Evolutionary conservation across 2,113 vertebrate genomes (phyloP).

Genomic region (Tachycineta bicolor): DNA sequence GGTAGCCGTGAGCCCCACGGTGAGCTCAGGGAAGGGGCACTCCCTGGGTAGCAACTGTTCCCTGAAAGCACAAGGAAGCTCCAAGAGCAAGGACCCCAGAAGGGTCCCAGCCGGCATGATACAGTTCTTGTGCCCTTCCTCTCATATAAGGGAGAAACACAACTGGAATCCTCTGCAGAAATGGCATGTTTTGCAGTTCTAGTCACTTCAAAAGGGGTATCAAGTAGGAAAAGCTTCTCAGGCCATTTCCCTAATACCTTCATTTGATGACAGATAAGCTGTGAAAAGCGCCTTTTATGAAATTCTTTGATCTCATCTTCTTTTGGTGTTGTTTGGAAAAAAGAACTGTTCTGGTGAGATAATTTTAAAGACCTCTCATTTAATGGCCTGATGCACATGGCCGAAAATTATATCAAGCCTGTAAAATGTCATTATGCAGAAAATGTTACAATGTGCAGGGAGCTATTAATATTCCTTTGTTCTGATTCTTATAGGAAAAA

Average conservation of each 20-base stretch:
- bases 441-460: slow-evolving; percentile 27
- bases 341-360: slow-evolving; percentile 44
- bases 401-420: slow-evolving; percentile 41
- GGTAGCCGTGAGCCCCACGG: rapidly evolving
- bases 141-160: neutral
- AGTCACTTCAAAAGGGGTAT: slow-evolving; percentile 54
- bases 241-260: slow-evolving; percentile 62
- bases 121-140: neutral
- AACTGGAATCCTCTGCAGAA: slow-evolving; percentile 31
- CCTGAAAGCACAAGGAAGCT: neutral
- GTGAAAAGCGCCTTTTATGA: slow-evolving; percentile 27
- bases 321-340: slow-evolving; percentile 44
- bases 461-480: slow-evolving; percentile 32
- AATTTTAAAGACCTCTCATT: slow-evolving; percentile 61
- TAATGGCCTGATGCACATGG: slow-evolving; percentile 34
- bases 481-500: slow-evolving; percentile 1
- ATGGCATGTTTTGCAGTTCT: neutral
- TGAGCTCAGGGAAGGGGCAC: neutral
- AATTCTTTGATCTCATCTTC: slow-evolving; percentile 71
- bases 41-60: rapidly evolving
- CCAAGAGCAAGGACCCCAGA: neutral
- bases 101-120: neutral
- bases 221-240: slow-evolving; percentile 64
- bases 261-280: slow-evolving; percentile 67
- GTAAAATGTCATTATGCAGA: neutral